A percentile compares a stretch with the other conserved stretches of the same genome.
Conservation (phyloP, 2,113 vertebrate genomes). For the Meles meles region DNA sequence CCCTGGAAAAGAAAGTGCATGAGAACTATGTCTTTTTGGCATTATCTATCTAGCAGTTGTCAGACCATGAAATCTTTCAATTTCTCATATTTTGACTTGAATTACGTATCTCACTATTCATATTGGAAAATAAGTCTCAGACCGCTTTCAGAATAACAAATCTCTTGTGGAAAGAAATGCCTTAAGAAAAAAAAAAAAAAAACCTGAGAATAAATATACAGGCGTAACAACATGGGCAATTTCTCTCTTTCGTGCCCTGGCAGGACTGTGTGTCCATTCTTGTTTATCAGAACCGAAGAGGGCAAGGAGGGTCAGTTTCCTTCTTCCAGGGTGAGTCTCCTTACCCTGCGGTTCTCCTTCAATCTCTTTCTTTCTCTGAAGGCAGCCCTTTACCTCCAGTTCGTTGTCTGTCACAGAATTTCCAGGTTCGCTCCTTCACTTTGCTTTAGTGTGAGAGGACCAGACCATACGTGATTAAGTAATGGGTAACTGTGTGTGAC, state of each 20-base stretch:
- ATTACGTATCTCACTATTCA: not conserved
- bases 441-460: not conserved
- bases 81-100: conserved; percentile 37
- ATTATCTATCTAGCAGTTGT: not conserved
- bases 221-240: not conserved
- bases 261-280: not conserved
- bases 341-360: not conserved
- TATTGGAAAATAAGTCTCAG: conserved; percentile 17
- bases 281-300: not conserved
- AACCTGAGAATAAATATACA: not conserved
- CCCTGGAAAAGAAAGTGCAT: not conserved
- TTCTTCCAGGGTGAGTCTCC: not conserved
- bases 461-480: not conserved
- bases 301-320: not conserved
- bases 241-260: not conserved
- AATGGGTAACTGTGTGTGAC: not conserved
- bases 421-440: not conserved
- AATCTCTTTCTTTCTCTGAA: not conserved
- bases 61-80: conserved; percentile 34
- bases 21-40: not conserved
- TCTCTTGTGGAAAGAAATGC: not conserved
- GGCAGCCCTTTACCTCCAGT: not conserved
- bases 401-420: not conserved
- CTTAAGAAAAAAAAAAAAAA: not conserved
- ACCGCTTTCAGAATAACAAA: conserved; percentile 24